Base-by-base conservation (phyloP, 1,140 invertebrate genomes). In the Stenopsyche tienmushanensis region DNA sequence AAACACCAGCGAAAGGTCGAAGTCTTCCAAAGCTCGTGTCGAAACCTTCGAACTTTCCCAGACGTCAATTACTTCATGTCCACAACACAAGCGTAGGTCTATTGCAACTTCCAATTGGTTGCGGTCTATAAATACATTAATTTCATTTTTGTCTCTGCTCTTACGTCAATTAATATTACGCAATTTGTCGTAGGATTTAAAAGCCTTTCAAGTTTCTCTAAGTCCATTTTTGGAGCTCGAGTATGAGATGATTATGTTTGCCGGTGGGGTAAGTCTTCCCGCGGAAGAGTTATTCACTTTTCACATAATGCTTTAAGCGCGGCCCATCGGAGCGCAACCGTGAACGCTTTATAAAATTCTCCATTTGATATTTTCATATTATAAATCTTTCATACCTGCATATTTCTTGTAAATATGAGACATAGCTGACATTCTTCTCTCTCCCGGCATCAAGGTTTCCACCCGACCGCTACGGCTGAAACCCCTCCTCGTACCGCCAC, bases 331-430 rank as follows among this genome's bases (percentile, higher is more conserved):
- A 53, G 68, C 64, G 63, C 62, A 59, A 54, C 54, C 58, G 47
- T 62, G 59, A 66, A 47, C 64, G 64, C 64, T 70, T 70, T 66
- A 70, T 65, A 70, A 70, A 70, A 70, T 70, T 67, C 65, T 70
- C 65, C 45, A 67, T 64, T 70, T 70, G 69, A 70, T 70, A 67
- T 70, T 70, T 70, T 70, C 69, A 67, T 70, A 70, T 67, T 67
- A 70, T 70, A 67, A 70, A 70, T 70, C 69, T 64, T 66, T 58
- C 69, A 67, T 70, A 70, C 69, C 69, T 70, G 69, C 69, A 70
- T 70, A 70, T 67, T 67, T 70, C 57, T 67, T 67, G 69, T 70
- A 67, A 64, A 70, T 70, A 70, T 67, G 69, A 70, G 69, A 65
- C 69, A 70, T 70, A 57, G 69, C 65, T 39, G 41, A 42, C 62